Base-by-base conservation (phyloP, 2,888 invertebrate genomes). In the Platerodrilus igneus region DNA sequence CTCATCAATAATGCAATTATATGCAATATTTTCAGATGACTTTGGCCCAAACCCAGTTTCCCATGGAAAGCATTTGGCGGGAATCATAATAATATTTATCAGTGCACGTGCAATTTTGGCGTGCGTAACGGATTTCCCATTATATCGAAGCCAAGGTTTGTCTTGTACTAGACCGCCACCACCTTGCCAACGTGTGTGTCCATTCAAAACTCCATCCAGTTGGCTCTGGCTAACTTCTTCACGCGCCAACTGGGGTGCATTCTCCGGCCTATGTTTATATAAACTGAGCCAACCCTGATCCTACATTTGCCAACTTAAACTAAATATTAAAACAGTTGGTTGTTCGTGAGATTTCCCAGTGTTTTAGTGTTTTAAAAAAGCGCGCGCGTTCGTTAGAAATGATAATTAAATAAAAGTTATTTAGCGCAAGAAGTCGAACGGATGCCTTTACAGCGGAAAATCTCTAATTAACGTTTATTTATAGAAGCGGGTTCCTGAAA, bases 191-290 rank as follows among this genome's bases (percentile, higher is more conserved):
- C 53, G 54, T 57, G 55, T 53, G 53, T 57, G 47, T 53, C 56
- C 57, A 58, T 56, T 58, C 54, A 57, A 53, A 53, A 58, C 59
- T 62, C 62, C n/a, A n/a, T n/a, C n/a, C 60, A 63, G 62, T 63
- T 65, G 65, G 65, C 65, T 59, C 57, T 54, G 51, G 55, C 53
- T 49, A 52, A 53, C 54, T 47, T 48, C 48, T 47, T 31, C 25
- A 35, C 47, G 57, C 57, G 62, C 62, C 63, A 64, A 63, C 55
- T 63, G 58, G 61, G 53, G 55, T 54, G 55, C 50, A 49, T 44
- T 35, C 34, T 25, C 30, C 22, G 34, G n/a, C n/a, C n/a, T n/a
- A 25, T 53, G 54, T 54, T 54, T 54, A 52, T 47, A 45, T 49
- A 34, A 31, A 37, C 45, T 23, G 45, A 39, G 53, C 50, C 53